A percentile compares a stretch with the other conserved stretches of the same genome.
These are phyloP conservation scores for Platyrinchus mystaceus DNA, from an alignment of 2,797 vertebrate genomes.

Conservation along the genomic window DNA sequence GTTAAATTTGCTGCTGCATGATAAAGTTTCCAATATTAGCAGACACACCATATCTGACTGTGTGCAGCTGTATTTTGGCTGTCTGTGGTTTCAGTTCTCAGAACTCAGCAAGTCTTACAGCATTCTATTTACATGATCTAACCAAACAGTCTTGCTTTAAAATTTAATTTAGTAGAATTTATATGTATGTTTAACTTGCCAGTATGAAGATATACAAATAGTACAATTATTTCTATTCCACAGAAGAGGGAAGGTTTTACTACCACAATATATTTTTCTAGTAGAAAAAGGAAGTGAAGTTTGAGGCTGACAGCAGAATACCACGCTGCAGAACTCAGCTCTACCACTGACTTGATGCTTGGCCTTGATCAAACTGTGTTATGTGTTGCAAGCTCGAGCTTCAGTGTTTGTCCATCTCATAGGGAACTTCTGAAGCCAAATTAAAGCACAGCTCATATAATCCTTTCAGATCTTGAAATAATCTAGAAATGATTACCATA, in stretches of 20 bases:
- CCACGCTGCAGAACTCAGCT: background rate
- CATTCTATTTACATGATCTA: conserved; percentile 60
- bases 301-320: background rate
- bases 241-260: background rate
- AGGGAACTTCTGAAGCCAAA: background rate
- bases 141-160: conserved; percentile 55
- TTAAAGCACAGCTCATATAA: background rate
- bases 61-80: conserved; percentile 70
- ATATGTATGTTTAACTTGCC: conserved; percentile 35
- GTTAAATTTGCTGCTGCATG: background rate
- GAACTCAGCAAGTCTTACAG: conserved; percentile 66
- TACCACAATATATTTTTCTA: background rate
- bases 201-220: conserved; percentile 36
- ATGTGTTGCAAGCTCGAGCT: background rate
- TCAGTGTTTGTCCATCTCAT: background rate
- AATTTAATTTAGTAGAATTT: conserved; percentile 56
- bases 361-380: background rate
- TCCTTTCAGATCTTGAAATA: background rate
- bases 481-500: background rate
- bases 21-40: conserved; percentile 62
- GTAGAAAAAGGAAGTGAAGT: background rate
- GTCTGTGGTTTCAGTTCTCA: conserved; percentile 75
- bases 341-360: background rate
- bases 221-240: background rate
- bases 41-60: conserved; percentile 60